Evolutionary conservation across 2,113 vertebrate genomes (phyloP).

Genomic region (Ranitomeya imitator): DNA sequence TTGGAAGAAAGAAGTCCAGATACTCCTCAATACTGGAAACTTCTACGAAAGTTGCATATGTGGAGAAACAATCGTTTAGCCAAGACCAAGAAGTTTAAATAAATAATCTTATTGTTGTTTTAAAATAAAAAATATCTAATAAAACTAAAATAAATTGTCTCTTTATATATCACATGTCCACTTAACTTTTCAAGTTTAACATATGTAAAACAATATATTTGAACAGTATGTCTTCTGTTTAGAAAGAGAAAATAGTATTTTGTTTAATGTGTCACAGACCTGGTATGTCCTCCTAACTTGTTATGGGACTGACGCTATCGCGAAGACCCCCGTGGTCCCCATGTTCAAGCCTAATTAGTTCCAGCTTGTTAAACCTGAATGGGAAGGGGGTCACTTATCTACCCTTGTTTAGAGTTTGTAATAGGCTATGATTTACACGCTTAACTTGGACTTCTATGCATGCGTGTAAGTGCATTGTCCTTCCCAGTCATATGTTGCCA

Average conservation of each 20-base stretch:
- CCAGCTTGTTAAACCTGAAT: constrained; percentile 44
- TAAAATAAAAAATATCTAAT: not conserved
- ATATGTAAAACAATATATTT: not conserved
- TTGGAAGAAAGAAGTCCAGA: constrained; percentile 80
- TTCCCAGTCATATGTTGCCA: not conserved
- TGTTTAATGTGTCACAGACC: not conserved
- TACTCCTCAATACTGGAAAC: constrained; percentile 78
- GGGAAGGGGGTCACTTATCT: constrained; percentile 29
- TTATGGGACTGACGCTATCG: not conserved
- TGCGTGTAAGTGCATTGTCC: not conserved
- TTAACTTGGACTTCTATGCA: not conserved
- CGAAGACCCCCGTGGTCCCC: constrained; percentile 2
- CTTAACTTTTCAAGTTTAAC: not conserved
- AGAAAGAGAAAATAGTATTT: not conserved
- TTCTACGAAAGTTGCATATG: constrained; percentile 83
- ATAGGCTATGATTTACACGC: not conserved
- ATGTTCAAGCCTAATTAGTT: constrained; percentile 49
- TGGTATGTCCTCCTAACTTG: not conserved
- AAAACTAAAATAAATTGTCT: constrained; percentile 5
- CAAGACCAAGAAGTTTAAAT: constrained; percentile 80
- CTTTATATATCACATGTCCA: not conserved
- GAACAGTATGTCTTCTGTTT: not conserved
- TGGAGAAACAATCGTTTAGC: constrained; percentile 81
- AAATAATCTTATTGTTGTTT: not conserved
- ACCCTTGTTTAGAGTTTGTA: not conserved